Base-by-base conservation (phyloP, 2,797 vertebrate species). In the Fringilla coelebs region DNA sequence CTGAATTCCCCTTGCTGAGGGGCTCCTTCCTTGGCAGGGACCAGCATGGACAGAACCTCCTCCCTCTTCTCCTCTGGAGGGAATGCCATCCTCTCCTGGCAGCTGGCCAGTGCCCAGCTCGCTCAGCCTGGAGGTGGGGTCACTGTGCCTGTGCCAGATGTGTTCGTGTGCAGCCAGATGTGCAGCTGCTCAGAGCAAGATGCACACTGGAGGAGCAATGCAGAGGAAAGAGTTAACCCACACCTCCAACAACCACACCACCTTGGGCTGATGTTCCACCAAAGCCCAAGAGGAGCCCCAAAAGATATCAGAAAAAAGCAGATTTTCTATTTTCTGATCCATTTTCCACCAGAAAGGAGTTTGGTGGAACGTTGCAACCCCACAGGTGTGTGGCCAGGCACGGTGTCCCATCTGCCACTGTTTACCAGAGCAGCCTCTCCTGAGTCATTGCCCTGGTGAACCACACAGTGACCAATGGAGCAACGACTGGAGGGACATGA, bases 391-490 rank as follows among this genome's bases (percentile, higher is more conserved):
- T 28, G 51, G 52, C 17, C 85, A 76, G 51, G 28, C 1, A 0
- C 2, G 1, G 25, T 4, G 40, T 1, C 26, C 19, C 4, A 2
- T 8, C 41, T 10, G 19, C 2, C 1, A 17, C 22, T 8, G 1
- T 26, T 71, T 54, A 43, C 45, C 34, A 11, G 55, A 38, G 22
- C 1, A 0, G 31, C 24, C 24, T 17, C 34, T 81, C n/a, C 10
- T 2, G 60, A 19, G 77, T 94, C 85, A 84, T 2, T 29, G 72
- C 19, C 72, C 72, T 0, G 15, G 8, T 2, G 6, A 61, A 38
- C 49, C 9, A 14, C 61, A 52, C 61, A 26, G 17, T 32, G 81
- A 36, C 70, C 52, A 10, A 8, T 7, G 1, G 51, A 45, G 40
- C 83, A 70, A 45, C 24, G 83, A 28, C 61, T 6, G 12, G 2